A percentile compares a stretch with the other conserved stretches of the same genome.
These are phyloP conservation scores for Poecilia gillii DNA, from an alignment of 2,797 vertebrate species.

Conservation along the genomic window DNA sequence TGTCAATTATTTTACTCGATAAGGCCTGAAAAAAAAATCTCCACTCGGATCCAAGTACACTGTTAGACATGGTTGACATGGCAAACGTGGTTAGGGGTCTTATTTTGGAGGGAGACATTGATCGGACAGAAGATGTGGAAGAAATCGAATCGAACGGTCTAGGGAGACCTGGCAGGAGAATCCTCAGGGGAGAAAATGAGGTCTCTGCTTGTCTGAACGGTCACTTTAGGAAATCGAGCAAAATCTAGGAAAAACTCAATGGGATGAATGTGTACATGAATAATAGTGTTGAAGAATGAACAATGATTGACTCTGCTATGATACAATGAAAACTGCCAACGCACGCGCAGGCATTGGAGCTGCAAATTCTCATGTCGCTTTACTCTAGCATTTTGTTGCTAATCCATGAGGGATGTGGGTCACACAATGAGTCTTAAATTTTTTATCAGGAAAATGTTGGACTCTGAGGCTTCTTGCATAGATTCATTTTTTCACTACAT, in stretches of 20 bases:
- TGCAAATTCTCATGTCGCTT: neutral
- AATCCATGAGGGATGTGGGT: neutral
- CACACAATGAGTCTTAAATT: neutral
- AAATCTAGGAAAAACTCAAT: neutral
- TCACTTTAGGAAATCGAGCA: constrained; percentile 13
- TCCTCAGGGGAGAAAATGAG: constrained; percentile 29
- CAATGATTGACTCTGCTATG: neutral
- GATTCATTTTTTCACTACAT: neutral
- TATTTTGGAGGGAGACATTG: constrained; percentile 33
- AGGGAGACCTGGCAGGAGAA: constrained; percentile 29
- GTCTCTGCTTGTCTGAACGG: constrained; percentile 19
- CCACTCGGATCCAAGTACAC: constrained; percentile 15
- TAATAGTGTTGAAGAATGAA: neutral
- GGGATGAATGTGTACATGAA: neutral
- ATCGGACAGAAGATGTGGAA: constrained; percentile 46
- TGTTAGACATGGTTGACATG: constrained; percentile 22
- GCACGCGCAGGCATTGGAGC: neutral
- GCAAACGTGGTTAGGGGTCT: constrained; percentile 30
- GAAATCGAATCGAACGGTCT: constrained; percentile 53
- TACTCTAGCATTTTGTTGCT: neutral
- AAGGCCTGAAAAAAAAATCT: neutral
- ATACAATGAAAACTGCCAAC: neutral
- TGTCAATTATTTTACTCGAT: neutral
- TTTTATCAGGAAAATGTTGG: neutral
- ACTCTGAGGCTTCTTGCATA: neutral